Conservation (phyloP, 2,797 vertebrate genomes). For the Onychomys arenicola region DNA sequence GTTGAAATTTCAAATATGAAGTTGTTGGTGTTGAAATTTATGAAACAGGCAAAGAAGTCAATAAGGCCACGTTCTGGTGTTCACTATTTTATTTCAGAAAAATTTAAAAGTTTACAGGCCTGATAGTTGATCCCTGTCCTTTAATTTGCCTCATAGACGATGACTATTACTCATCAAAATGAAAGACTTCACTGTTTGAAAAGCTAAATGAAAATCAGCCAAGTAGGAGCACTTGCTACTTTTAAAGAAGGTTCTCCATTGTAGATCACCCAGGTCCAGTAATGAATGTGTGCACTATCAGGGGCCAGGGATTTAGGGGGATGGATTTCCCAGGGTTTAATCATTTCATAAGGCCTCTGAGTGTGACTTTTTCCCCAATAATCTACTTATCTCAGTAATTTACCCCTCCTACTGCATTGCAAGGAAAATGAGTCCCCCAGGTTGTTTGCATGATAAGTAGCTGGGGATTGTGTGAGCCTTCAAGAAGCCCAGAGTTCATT, state of each 20-base stretch:
- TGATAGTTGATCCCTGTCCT: background rate
- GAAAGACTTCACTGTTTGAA: slow-evolving; percentile 46
- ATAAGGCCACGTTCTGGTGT: background rate
- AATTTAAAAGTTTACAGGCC: background rate
- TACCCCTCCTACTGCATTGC: slow-evolving; percentile 85
- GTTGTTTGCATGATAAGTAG: slow-evolving; percentile 91
- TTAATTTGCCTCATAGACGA: slow-evolving; percentile 20
- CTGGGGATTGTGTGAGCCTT: slow-evolving; percentile 85
- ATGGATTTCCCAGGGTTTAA: slow-evolving; percentile 91
- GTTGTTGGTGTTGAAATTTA: background rate
- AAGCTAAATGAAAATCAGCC: slow-evolving; percentile 62
- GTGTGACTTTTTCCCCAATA: slow-evolving; percentile 89
- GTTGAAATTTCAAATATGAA: slow-evolving; percentile 21
- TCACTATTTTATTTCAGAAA: slow-evolving; percentile 39
- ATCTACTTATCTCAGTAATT: slow-evolving; percentile 91
- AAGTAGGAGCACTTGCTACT: slow-evolving; percentile 66
- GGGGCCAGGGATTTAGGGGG: slow-evolving; percentile 84
- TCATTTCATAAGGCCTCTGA: slow-evolving; percentile 88
- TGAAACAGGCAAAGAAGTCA: background rate
- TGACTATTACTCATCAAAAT: slow-evolving; percentile 17
- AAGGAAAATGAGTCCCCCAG: slow-evolving; percentile 88
- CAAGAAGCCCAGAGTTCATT: slow-evolving; percentile 86
- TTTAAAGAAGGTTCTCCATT: slow-evolving; percentile 77
- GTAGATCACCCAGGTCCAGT: slow-evolving; percentile 78
- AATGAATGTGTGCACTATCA: slow-evolving; percentile 84